Percentiles rank a stretch among this genome's conserved stretches.
Evolutionary conservation across 53 echinoderm and acorn worm genomes (phyloP).

Genomic region (Paelopatides confundens): DNA sequence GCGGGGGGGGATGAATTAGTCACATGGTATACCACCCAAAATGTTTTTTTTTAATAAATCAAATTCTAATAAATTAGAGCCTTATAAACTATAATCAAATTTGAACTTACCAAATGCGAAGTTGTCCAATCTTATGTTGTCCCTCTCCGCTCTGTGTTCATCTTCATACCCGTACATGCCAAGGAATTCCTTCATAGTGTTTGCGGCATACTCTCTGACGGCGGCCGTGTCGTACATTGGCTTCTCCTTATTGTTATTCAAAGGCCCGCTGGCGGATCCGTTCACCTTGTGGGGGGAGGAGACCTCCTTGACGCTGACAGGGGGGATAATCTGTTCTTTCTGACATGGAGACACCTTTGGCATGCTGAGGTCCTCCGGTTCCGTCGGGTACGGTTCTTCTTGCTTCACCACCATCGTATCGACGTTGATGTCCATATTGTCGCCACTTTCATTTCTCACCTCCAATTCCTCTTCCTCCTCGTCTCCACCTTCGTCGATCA

Average conservation of each 20-base stretch:
- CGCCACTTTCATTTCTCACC: background rate
- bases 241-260: background rate
- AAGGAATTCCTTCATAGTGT: constrained; percentile 95
- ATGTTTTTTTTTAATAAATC: too few species aligned
- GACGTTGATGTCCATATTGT: constrained; percentile 17
- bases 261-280: background rate
- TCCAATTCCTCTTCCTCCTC: constrained; percentile 8
- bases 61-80: too few species aligned
- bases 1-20: too few species aligned
- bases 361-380: constrained; percentile 51
- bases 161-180: constrained; percentile 96
- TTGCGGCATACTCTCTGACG: constrained; percentile 90
- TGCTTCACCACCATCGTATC: constrained; percentile 5
- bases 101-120: constrained; percentile 30
- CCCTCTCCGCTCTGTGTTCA: constrained; percentile 66
- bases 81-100: too few species aligned
- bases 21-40: too few species aligned
- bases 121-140: constrained; percentile 52
- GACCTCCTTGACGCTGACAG: background rate
- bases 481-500: constrained; percentile 75
- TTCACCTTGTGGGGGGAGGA: background rate
- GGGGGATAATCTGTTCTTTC: background rate
- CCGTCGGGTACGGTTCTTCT: constrained; percentile 24
- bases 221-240: constrained; percentile 50
- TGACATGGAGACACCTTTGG: constrained; percentile 1